Base-by-base conservation (phyloP, 2,797 vertebrate genomes). In the Sebastes vulpes region DNA sequence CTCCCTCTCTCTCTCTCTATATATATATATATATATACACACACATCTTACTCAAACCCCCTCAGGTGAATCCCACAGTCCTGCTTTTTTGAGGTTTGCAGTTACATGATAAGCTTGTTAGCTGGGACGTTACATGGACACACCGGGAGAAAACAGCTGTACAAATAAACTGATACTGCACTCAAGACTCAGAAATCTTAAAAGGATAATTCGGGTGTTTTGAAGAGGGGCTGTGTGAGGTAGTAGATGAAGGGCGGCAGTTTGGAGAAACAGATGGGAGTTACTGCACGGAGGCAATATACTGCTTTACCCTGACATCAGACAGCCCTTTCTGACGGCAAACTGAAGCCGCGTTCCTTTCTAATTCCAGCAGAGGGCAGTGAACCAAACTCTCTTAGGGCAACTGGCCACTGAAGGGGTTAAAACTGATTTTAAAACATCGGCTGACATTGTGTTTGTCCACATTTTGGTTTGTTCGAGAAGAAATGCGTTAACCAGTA, bases 101-200 rank as follows among this genome's bases (percentile, higher is more conserved):
- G 68, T 64, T 56, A 77, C 60, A 71, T 7, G 52, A 82, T 77
- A 71, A 79, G 69, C 52, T 76, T 50, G 59, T 73, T 66, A 80
- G 68, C 68, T n/a, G 35, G 48, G 53, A 85, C 4, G 11, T 42
- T 50, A 65, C 12, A 52, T 18, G 20, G 35, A 69, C 23, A 31
- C 42, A 66, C 12, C 6, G 7, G 29, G 48, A 58, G 63, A 58
- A 61, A 72, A 59, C 31, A 23, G 63, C 31, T 58, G 63, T 21
- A 54, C 5, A 48, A 58, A 35, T 48, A 70, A 60, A 48, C 26
- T 54, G 12, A 42, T 63, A 5, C 50, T 23, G 65, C 32, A 68
- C 29, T 54, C 4, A 42, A 23, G 12, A 42, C 29, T 32, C 29
- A 53, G 38, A 57, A 11, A 42, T 42, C 18, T 50, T 50, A n/a